phyloP scores from a whole-genome alignment of 2,113 vertebrate species.

The Pachypanchax playfairii region DNA sequence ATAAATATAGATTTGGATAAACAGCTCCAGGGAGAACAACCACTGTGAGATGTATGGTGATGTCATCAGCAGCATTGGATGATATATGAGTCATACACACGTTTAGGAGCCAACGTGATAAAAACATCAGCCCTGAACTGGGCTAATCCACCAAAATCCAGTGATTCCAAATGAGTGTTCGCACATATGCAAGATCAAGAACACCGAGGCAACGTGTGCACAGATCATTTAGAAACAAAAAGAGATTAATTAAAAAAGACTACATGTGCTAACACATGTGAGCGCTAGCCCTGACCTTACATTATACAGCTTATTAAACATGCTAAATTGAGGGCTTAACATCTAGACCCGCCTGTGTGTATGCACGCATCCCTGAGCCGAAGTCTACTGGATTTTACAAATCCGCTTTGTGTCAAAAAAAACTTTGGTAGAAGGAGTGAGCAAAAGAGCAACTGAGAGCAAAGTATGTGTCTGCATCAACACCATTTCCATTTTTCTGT shows the following conservation, averaged over 20 bases:
- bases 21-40: conserved; percentile 50
- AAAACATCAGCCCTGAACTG: conserved; percentile 54
- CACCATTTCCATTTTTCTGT: background rate
- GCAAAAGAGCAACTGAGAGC: conserved; percentile 19
- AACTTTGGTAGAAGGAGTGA: conserved; percentile 42
- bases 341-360: conserved; percentile 7
- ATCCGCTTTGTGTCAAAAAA: conserved; percentile 72
- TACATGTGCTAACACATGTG: conserved; percentile 32
- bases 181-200: background rate
- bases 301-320: conserved; percentile 37
- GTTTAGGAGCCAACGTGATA: conserved; percentile 48
- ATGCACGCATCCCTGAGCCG: conserved; percentile 34
- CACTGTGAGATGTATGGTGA: conserved; percentile 47
- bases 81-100: conserved; percentile 62
- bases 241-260: conserved; percentile 24
- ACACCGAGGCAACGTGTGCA: background rate
- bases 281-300: conserved; percentile 16
- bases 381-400: conserved; percentile 64
- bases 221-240: conserved; percentile 16
- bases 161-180: conserved; percentile 6
- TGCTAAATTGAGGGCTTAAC: conserved; percentile 47
- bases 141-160: conserved; percentile 64
- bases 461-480: conserved; percentile 2
- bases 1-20: conserved; percentile 70
- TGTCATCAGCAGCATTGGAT: conserved; percentile 53